Base-by-base conservation (phyloP, 2,797 vertebrate species). In the Sebastes iracundus region DNA sequence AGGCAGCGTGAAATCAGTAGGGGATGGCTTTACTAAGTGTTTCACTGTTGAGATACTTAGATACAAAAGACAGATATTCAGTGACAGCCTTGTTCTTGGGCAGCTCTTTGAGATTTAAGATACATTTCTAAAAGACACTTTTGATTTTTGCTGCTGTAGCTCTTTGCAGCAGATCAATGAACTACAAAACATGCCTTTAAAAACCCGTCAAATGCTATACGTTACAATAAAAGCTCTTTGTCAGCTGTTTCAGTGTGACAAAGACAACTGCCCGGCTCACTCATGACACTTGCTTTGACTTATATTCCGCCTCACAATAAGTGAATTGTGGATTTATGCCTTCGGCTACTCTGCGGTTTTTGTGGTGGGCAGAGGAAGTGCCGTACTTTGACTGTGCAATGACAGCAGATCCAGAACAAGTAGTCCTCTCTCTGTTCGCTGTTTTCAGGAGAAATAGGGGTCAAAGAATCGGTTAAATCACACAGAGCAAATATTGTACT, bases 301-400 rank as follows among this genome's bases (percentile, higher is more conserved):
- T 73, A 75, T 59, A 46, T 32, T 74, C 64, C 28, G 38, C 55
- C 14, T 35, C 67, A 80, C 84, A 83, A 77, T 85, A 38, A 27
- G 59, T 16, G 65, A 35, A 77, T 78, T 83, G 79, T 85, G 27
- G 73, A 72, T 82, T 78, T 77, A 56, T 59, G 79, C 85, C 82
- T 67, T 28, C 35, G 65, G 82, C 78, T 38, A 1, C 59, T 76
- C 35, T 79, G 75, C 8, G 67, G 77, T 62, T 82, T 74, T 46
- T 60, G 84, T 69, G 69, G 82, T 42, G 25, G 75, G 58, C 64
- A 81, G 81, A 82, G 78, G 82, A 88, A 84, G 82, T 87, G 66
- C 18, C 30, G 35, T 28, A 72, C 83, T 84, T 53, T 28, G 55
- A 62, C 28, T 68, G 74, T 25, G 53, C 67, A 72, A 16, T 38